Base-by-base conservation (phyloP, 2,888 invertebrate genomes). In the Drosophila pseudotakahashii region DNA sequence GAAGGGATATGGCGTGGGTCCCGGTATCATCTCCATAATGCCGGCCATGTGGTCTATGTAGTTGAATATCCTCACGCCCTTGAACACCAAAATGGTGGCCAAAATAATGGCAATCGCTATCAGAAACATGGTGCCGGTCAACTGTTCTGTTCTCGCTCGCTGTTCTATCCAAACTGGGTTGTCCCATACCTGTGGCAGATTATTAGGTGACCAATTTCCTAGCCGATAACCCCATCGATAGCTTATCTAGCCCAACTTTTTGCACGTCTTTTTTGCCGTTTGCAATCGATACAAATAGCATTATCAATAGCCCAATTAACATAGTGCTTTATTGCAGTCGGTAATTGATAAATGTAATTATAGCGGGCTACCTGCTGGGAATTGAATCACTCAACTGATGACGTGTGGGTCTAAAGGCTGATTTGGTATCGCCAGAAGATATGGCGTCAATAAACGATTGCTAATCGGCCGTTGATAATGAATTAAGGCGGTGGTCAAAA, bases 21-120 rank as follows among this genome's bases (percentile, higher is more conserved):
- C 91, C 2, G 91, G 90, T 64, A 91, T 89, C 89, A 89, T 89
- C 73, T 91, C 89, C 88, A 89, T 89, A 16, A 90, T 90, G 9
- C 90, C 89, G 2, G 89, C 89, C 62, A 90, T 90, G 64, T 90
- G 87, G 67, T 90, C 90, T 3, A 90, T 55, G 50, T 90, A 90
- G 42, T 90, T 90, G 5, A 90, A 82, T 58, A 90, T 81, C 58
- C 77, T 79, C 0, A 90, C 78, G 3, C 89, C 90, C 61, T 89
- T 90, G 55, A 89, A 79, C 51, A 89, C 82, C 60, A 89, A 54
- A 57, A 90, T 69, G 51, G 88, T 80, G 68, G 77, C 73, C 63
- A 89, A 68, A 5, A 90, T 10, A 4, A 90, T 81, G 57, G 75
- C 79, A 2, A 78, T 48, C 2, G 82, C 81, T 3, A 90, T 50